A percentile compares a stretch with the other conserved stretches of the same genome.
Evolutionary conservation across 2,797 vertebrate species (phyloP).

Genomic region (Sorex maritimensis): DNA sequence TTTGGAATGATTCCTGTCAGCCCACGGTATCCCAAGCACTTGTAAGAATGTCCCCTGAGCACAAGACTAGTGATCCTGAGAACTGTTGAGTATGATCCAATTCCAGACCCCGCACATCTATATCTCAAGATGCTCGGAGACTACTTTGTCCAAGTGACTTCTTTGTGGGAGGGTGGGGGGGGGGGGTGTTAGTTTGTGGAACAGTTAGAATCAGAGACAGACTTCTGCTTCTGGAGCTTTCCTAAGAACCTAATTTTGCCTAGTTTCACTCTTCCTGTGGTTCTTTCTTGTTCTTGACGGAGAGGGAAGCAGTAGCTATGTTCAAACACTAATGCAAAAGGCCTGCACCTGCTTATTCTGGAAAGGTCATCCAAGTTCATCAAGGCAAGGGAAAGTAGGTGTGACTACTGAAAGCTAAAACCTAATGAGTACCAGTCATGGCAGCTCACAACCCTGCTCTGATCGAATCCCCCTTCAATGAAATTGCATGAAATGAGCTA

Average conservation of each 20-base stretch:
- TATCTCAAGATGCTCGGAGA: slow-evolving; percentile 22
- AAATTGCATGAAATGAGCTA: background rate
- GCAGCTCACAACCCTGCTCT: background rate
- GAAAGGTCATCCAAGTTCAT: background rate
- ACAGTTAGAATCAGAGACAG: background rate
- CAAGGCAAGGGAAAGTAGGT: background rate
- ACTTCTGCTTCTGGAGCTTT: background rate
- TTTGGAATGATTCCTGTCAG: too few relatives aligned
- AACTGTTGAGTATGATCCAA: too few relatives aligned
- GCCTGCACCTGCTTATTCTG: background rate
- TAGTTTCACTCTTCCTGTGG: background rate
- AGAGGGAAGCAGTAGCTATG: background rate
- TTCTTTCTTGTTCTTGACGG: background rate
- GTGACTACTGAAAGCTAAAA: background rate
- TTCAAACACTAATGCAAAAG: background rate
- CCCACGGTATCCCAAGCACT: too few relatives aligned
- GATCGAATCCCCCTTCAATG: background rate
- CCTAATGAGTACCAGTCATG: background rate
- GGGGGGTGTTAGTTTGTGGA: background rate
- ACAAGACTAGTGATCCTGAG: too few relatives aligned
- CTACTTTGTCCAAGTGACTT: too few relatives aligned
- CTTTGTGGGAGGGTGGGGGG: background rate
- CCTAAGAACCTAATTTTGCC: background rate
- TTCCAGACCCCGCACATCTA: background rate
- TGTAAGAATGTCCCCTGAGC: too few relatives aligned